These are phyloP conservation scores for Tauraco hartlaubi DNA, from an alignment of 2,797 vertebrate species.

Conservation along the genomic window DNA sequence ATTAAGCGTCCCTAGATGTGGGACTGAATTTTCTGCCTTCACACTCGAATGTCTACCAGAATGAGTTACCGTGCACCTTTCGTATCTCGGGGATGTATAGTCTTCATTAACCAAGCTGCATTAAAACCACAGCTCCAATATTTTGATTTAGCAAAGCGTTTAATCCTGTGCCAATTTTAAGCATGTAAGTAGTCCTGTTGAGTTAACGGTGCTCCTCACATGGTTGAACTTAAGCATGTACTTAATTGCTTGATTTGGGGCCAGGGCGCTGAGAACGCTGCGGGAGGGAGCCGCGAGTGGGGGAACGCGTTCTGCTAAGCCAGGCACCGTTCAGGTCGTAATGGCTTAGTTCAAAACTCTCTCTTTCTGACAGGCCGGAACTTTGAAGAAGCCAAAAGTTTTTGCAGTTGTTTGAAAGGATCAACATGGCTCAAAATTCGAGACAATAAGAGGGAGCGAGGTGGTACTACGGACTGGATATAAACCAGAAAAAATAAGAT, in stretches of 20 bases:
- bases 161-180: not conserved
- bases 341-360: constrained; percentile 45
- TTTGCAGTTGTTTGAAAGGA: not conserved
- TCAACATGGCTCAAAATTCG: constrained; percentile 12
- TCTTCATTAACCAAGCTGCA: constrained; percentile 9
- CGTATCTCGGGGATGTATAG: not conserved
- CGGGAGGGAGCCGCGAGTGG: not conserved
- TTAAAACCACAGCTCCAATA: not conserved
- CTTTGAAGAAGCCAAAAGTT: constrained; percentile 21
- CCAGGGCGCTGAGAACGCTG: not conserved
- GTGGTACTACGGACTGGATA: not conserved
- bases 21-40: not conserved
- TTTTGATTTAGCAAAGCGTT: not conserved
- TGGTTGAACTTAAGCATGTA: not conserved
- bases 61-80: not conserved
- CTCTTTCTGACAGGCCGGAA: not conserved
- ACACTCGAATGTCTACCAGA: not conserved
- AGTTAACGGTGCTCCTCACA: not conserved
- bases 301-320: not conserved
- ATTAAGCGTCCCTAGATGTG: not conserved
- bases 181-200: not conserved
- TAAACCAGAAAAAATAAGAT: constrained; percentile 47
- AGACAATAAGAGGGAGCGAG: not conserved
- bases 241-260: constrained; percentile 23
- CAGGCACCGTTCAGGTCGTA: not conserved